Base-by-base conservation (phyloP, 2,888 invertebrate species). In the Cephus pygmeus region DNA sequence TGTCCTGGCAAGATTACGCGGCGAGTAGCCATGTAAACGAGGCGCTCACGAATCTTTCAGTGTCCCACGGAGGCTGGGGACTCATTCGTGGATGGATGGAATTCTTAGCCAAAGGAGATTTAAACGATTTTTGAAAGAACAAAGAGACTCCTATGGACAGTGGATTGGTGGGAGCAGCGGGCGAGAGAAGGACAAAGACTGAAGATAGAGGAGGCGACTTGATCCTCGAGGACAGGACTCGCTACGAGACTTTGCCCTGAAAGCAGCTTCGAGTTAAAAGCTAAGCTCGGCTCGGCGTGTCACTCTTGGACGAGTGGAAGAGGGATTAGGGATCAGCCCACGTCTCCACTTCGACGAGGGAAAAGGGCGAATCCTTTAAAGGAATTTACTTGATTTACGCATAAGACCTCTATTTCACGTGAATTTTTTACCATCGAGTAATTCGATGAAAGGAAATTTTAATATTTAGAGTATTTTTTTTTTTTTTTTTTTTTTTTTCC, bases 261-360 rank as follows among this genome's bases (percentile, higher is more conserved):
- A 86, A 86, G 86, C 86, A 83, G 84, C 87, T 87, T 81, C 81
- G 80, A 85, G 84, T 85, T 87, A 87, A 87, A 85, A 85, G 86
- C 87, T 87, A 83, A 86, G 84, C 86, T 85, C 79, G 76, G 82
- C 84, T 85, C 83, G 81, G 81, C 71, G 81, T 86, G 86, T 87
- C 85, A 84, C 82, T 80, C 81, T 71, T 71, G 79, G 80, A 85
- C 80, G 83, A 85, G 81, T 84, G 79, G 82, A 80, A 81, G 76
- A 80, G 78, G 85, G 85, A 85, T 86, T 85, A 84, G 82, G 82
- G 83, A 78, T 75, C 78, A 36, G 78, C 73, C 69, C 69, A 73
- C 75, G 71, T 71, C 31, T 71, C 71, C 71, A 6, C 71, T 71
- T 34, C 71, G 71, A 71, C 31, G 33, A 12, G 71, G 31, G 23